These are phyloP conservation scores for Eilema sororculum DNA, from an alignment of 2,888 invertebrate genomes.

Conservation along the genomic window DNA sequence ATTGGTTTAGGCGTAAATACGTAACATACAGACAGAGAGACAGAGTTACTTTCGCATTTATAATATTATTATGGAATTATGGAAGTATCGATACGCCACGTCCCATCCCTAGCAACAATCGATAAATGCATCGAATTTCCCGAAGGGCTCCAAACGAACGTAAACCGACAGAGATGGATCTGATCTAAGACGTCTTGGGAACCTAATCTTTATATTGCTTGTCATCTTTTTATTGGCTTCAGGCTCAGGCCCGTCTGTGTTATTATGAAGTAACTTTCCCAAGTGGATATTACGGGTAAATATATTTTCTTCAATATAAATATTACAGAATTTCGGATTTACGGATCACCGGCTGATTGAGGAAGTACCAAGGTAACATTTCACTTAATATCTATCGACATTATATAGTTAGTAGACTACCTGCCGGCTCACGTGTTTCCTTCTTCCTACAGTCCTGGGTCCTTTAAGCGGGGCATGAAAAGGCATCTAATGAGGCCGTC, in stretches of 20 bases:
- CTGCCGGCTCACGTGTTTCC: no score
- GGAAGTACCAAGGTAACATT: neutral
- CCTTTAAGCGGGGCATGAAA: no score
- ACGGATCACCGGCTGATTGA: neutral
- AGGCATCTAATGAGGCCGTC: no score
- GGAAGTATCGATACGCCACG: conserved; percentile 23
- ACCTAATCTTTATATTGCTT: conserved; percentile 45
- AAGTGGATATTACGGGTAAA: neutral
- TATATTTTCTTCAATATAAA: neutral
- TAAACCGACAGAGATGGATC: conserved; percentile 62
- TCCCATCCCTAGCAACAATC: conserved; percentile 44
- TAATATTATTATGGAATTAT: no score
- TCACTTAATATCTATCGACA: no score
- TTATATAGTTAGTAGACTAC: no score
- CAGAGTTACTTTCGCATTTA: no score
- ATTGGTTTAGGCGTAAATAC: no score
- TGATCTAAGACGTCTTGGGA: conserved; percentile 54
- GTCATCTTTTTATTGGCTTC: conserved; percentile 41
- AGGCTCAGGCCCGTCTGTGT: conserved; percentile 4
- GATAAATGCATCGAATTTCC: conserved; percentile 72
- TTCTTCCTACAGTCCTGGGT: no score
- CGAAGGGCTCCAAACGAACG: conserved; percentile 60
- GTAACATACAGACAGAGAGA: no score
- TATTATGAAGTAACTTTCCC: conserved; percentile 1
- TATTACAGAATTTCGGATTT: neutral